Conservation (phyloP, 2,888 invertebrate species). For the Pyrrhia umbra region DNA sequence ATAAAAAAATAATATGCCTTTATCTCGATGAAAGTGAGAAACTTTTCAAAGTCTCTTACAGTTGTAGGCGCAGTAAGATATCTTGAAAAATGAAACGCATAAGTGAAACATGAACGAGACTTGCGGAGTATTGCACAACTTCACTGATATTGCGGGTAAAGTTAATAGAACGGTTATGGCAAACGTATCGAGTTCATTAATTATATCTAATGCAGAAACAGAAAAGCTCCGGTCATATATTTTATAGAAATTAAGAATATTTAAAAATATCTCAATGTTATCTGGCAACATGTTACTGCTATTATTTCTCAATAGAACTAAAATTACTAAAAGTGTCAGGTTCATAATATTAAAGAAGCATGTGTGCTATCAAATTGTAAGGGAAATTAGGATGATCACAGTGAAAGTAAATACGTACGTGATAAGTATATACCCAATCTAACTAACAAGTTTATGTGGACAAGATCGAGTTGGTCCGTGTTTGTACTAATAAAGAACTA, state of each 20-base stretch:
- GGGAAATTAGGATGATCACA: neutral
- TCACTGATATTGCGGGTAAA: slow-evolving; percentile 14
- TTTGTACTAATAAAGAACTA: slow-evolving; percentile 36
- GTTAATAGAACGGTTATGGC: neutral
- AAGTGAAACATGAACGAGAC: slow-evolving; percentile 25
- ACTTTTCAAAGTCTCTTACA: slow-evolving; percentile 20
- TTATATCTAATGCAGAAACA: too few relatives aligned
- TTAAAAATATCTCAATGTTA: too few relatives aligned
- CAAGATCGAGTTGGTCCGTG: neutral
- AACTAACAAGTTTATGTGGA: slow-evolving; percentile 14
- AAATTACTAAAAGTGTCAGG: too few relatives aligned
- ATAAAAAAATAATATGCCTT: neutral
- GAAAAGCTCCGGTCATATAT: too few relatives aligned
- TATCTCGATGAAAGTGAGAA: slow-evolving; percentile 11
- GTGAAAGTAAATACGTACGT: neutral
- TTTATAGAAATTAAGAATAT: too few relatives aligned
- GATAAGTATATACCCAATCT: neutral
- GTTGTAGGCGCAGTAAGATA: slow-evolving; percentile 2
- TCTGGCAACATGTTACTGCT: too few relatives aligned
- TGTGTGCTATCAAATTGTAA: neutral
- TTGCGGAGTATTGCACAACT: slow-evolving; percentile 20
- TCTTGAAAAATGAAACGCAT: slow-evolving; percentile 43
- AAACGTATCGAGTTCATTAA: too few relatives aligned
- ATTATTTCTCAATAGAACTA: too few relatives aligned
- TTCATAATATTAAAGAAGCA: too few relatives aligned